These are phyloP conservation scores for Actinia tenebrosa DNA, from an alignment of 64 coral and sea anemone species.

Conservation along the genomic window DNA sequence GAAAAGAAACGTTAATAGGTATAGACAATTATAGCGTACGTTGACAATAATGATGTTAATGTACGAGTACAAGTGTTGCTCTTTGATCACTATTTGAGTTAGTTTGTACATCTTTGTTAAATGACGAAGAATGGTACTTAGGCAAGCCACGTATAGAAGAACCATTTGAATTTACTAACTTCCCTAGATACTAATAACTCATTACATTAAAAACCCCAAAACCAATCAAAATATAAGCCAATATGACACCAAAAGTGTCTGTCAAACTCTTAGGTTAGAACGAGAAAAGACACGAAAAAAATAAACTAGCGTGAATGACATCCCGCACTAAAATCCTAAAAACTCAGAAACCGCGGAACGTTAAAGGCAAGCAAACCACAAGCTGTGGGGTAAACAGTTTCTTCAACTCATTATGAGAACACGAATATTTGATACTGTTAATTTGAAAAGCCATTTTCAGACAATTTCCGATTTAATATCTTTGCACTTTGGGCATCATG, in stretches of 20 bases:
- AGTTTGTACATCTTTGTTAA: neutral
- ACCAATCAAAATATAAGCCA: neutral
- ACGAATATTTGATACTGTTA: neutral
- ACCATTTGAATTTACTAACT: neutral
- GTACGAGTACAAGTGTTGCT: neutral
- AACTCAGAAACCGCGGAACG: neutral
- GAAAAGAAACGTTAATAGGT: neutral
- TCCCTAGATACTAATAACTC: neutral
- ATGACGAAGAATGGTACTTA: neutral
- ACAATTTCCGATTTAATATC: neutral
- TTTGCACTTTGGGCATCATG: neutral
- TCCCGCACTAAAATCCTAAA: neutral
- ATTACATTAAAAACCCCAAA: neutral
- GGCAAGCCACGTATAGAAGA: neutral
- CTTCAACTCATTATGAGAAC: neutral
- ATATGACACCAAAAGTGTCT: neutral
- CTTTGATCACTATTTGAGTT: neutral
- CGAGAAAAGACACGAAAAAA: neutral
- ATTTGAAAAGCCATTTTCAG: neutral
- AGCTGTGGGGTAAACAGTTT: constrained; percentile 2
- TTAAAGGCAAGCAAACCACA: neutral
- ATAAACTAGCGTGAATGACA: neutral
- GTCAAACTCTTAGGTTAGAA: neutral
- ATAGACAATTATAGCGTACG: neutral
- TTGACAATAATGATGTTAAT: neutral